Percentiles rank a stretch among this genome's conserved stretches.
Evolutionary conservation across 2,113 vertebrate species (phyloP).

Genomic region (Siphamia tubifer): DNA sequence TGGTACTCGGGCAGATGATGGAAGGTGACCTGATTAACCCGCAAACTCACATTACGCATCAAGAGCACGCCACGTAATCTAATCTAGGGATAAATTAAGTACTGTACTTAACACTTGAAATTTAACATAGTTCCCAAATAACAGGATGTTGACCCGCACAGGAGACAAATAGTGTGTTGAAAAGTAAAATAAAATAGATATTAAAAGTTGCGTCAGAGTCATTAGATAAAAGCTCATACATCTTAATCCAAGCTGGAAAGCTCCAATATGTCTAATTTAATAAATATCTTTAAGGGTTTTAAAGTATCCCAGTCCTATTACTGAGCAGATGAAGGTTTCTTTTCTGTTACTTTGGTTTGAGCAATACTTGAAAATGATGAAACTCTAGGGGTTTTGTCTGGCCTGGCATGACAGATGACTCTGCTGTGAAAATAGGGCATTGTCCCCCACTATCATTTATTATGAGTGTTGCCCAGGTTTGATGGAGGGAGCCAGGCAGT

Average conservation of each 20-base stretch:
- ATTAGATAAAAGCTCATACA: not conserved
- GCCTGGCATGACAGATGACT: slow-evolving; percentile 80
- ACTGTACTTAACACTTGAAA: slow-evolving; percentile 70
- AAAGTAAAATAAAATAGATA: slow-evolving; percentile 2
- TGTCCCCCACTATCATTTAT: slow-evolving; percentile 83
- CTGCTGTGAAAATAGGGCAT: slow-evolving; percentile 80
- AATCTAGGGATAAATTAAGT: slow-evolving; percentile 75
- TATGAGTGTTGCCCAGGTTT: slow-evolving; percentile 79
- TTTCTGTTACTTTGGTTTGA: slow-evolving; percentile 64
- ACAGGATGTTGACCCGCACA: slow-evolving; percentile 43
- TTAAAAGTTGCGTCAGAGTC: not conserved
- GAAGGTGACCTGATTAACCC: slow-evolving; percentile 79
- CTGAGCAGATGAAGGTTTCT: slow-evolving; percentile 58
- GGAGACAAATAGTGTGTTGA: slow-evolving; percentile 4
- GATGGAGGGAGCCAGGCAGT: slow-evolving; percentile 74
- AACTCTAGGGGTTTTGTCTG: slow-evolving; percentile 78
- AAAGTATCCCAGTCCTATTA: slow-evolving; percentile 45
- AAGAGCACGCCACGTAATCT: slow-evolving; percentile 60
- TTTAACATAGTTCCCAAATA: slow-evolving; percentile 56
- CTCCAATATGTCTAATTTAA: slow-evolving; percentile 32
- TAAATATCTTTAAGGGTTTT: slow-evolving; percentile 48
- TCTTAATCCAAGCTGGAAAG: slow-evolving; percentile 10
- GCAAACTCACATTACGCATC: slow-evolving; percentile 76
- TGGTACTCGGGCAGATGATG: slow-evolving; percentile 63
- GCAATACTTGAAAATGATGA: slow-evolving; percentile 77